A percentile compares a stretch with the other conserved stretches of the same genome.
phyloP scores from a whole-genome alignment of 2,113 vertebrate species.

The Procavia capensis region DNA sequence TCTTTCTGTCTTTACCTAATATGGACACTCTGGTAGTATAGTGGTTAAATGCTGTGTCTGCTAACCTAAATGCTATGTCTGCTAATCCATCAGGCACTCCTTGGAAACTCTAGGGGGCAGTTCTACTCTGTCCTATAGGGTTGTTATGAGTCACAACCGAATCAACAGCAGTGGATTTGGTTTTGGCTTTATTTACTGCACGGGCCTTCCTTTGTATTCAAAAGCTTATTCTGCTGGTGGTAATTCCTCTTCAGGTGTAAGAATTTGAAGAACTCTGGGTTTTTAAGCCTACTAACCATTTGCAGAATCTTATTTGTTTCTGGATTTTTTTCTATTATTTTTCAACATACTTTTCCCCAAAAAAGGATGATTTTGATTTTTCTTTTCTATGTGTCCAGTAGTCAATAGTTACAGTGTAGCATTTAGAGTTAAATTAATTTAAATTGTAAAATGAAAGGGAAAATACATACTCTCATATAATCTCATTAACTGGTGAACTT shows the following conservation, averaged over 20 bases:
- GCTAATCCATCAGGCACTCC: too few species aligned
- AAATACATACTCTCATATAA: not conserved
- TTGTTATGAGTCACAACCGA: too few species aligned
- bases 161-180: too few species aligned
- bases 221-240: not conserved
- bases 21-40: too few species aligned
- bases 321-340: slow-evolving; percentile 28
- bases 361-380: slow-evolving; percentile 10
- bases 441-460: slow-evolving; percentile 22
- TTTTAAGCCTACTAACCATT: slow-evolving; percentile 1
- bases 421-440: slow-evolving; percentile 58
- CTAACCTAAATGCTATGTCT: too few species aligned
- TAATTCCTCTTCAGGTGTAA: slow-evolving; percentile 20
- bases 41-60: too few species aligned
- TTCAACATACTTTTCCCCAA: slow-evolving; percentile 15
- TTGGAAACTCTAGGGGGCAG: too few species aligned
- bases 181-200: slow-evolving; percentile 29
- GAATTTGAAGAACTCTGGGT: slow-evolving; percentile 15
- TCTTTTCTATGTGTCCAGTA: slow-evolving; percentile 18
- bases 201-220: slow-evolving; percentile 5
- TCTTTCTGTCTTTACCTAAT: slow-evolving; percentile 43
- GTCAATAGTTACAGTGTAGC: not conserved
- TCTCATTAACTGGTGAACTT: slow-evolving; percentile 32
- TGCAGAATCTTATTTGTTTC: slow-evolving; percentile 26
- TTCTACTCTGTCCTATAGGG: too few species aligned